Base-by-base conservation (phyloP, 2,113 vertebrate species). In the Peromyscus polionotus region DNA sequence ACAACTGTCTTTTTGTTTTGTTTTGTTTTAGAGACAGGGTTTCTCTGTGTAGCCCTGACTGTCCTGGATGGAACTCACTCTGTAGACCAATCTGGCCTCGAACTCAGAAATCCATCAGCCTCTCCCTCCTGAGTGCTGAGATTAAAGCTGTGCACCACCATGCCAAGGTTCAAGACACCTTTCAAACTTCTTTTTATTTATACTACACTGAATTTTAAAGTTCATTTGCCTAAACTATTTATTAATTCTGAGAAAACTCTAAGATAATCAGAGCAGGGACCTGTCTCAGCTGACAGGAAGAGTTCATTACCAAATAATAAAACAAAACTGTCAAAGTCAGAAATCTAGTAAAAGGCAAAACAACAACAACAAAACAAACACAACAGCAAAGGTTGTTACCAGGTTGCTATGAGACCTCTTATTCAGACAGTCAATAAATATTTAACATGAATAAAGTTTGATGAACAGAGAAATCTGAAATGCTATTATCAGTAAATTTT, bases 401-500 rank as follows among this genome's bases (percentile, higher is more conserved):
- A 70, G 22, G 81, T 87, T 87, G 89, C 17, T 84, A 57, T 61
- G 87, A 96, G 33, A 16, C 70, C 95, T 45, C 57, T 86, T 90
- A 91, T 88, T 88, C 75, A 92, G n/a, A 20, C 16, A 94, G 5
- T 73, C 36, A 91, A 86, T 24, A 88, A 57, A 88, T 73, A 97
- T 68, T 90, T 88, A 88, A 65, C 5, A 67, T 33, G 7, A 91
- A 68, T 89, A 80, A 94, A 90, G 57, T 51, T 54, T 92, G 67
- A 79, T n/a, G 26, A 72, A 89, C 63, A 92, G 45, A 90, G 45
- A 94, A 93, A 59, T 36, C 51, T 42, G 13, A 97, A 93, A 95
- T n/a, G 72, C 59, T 33, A 84, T 77, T 95, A 94, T 91, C 31
- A 89, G 88, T 63, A 96, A 92, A 95, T 20, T 33, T 91, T 90